phyloP scores from a whole-genome alignment of 2,113 vertebrate species.

The Agapornis roseicollis region DNA sequence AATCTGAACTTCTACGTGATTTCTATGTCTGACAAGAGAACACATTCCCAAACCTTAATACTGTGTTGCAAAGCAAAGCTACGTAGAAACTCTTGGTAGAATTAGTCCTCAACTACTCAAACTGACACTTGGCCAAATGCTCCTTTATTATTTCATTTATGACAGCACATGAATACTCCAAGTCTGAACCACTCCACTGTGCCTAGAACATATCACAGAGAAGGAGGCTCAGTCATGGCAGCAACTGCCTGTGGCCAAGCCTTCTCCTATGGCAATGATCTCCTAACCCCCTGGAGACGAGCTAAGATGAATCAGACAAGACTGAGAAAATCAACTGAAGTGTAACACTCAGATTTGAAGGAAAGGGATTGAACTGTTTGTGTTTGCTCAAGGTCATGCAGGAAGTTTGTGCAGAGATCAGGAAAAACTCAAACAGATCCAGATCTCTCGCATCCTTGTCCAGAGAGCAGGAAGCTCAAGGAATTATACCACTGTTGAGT shows the following conservation, averaged over 20 bases:
- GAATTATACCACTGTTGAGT: background rate
- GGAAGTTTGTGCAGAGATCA: background rate
- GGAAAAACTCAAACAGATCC: background rate
- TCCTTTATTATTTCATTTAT: background rate
- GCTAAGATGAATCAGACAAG: background rate
- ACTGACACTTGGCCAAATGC: background rate
- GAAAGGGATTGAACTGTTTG: background rate
- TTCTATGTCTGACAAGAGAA: background rate
- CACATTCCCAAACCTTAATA: background rate
- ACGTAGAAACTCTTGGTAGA: background rate
- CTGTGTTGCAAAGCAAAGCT: background rate
- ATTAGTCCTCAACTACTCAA: background rate
- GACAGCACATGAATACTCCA: background rate
- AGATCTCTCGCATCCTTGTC: background rate
- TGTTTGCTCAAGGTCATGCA: background rate
- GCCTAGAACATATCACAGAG: background rate
- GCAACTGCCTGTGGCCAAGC: background rate
- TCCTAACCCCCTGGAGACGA: background rate
- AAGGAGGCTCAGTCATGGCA: background rate
- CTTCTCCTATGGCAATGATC: background rate
- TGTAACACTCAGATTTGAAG: background rate
- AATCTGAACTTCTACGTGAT: background rate
- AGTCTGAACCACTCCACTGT: background rate
- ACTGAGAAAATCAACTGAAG: rapidly evolving
- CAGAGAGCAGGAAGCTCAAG: background rate